Conservation (phyloP, 1,140 invertebrate genomes). For the Pseudobourletiella spinata region DNA sequence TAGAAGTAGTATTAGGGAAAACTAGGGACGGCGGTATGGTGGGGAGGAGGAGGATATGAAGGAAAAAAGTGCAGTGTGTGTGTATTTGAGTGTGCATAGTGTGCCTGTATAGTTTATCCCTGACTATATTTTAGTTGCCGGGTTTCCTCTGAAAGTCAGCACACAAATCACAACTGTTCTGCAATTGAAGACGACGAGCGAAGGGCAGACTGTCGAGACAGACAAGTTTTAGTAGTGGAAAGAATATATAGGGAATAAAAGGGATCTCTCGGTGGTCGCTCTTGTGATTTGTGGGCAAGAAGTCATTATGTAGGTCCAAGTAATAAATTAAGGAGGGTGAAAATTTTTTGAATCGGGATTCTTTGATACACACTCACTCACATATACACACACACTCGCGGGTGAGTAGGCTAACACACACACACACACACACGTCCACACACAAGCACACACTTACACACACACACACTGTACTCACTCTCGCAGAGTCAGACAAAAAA, state of each 20-base stretch:
- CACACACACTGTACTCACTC: not conserved
- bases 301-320: constrained; percentile 35
- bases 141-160: constrained; percentile 5
- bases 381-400: too few species aligned
- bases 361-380: constrained; percentile 36
- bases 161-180: constrained; percentile 6
- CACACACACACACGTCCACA: too few species aligned
- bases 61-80: not conserved
- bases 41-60: not conserved
- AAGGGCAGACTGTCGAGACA: constrained; percentile 12
- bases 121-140: constrained; percentile 11
- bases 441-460: too few species aligned
- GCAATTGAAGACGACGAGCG: constrained; percentile 11
- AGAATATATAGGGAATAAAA: constrained; percentile 10
- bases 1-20: too few species aligned
- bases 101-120: not conserved
- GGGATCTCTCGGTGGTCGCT: constrained; percentile 33
- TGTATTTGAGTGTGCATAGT: not conserved
- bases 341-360: constrained; percentile 30
- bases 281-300: constrained; percentile 34
- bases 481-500: constrained; percentile 20
- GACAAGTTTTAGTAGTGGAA: constrained; percentile 6
- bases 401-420: too few species aligned
- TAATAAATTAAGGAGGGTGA: constrained; percentile 36
- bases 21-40: too few species aligned